Base-by-base conservation (phyloP, 1,140 invertebrate species). In the Calephelis virginiensis region DNA sequence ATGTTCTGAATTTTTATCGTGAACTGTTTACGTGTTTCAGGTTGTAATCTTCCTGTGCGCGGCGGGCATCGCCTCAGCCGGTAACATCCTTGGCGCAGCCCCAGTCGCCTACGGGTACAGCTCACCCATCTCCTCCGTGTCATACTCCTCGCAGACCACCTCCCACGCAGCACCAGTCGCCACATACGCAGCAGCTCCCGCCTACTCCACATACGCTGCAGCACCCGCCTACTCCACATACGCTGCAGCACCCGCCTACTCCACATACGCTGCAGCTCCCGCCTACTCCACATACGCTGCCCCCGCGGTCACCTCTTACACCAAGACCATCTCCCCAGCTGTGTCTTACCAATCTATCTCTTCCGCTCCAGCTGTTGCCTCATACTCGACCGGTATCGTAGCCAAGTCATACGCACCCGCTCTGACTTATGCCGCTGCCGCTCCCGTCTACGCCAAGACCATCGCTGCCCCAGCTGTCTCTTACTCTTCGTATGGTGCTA, bases 1-100 rank as follows among this genome's bases (percentile, higher is more conserved):
- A 28, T 4, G 5, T 28, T 28, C 28, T 28, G 28, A 28, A 2
- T 28, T 43, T 43, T 43, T 43, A 9, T 0, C 6, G 7, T 43
- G 53, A 13, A 64, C 7, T 53, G 59, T 63, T 72, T 61, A 64
- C 62, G 61, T 70, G 37, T 75, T 75, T 6, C 69, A 88, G 85
- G 73, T 88, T n/a, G 17, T 82, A n/a, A 64, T 86, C 43, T 74
- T 86, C 69, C 61, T 86, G 61, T 88, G 83, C 71, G 82, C 80
- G 14, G 82, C 80, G 65, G 77, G 85, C 68, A 75, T 88, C 63
- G 85, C 82, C 53, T 77, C 82, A 13, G 83, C 83, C 28, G 83
- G 83, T 67, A 79, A 84, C 77, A 75, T 85, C 12, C 69, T 84
- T 10, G 73, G 77, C 60, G 78, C 77, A 6, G 79, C 81, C 17